Evolutionary conservation across 2,888 invertebrate species (phyloP).

Genomic region (Drosophila tripunctata): DNA sequence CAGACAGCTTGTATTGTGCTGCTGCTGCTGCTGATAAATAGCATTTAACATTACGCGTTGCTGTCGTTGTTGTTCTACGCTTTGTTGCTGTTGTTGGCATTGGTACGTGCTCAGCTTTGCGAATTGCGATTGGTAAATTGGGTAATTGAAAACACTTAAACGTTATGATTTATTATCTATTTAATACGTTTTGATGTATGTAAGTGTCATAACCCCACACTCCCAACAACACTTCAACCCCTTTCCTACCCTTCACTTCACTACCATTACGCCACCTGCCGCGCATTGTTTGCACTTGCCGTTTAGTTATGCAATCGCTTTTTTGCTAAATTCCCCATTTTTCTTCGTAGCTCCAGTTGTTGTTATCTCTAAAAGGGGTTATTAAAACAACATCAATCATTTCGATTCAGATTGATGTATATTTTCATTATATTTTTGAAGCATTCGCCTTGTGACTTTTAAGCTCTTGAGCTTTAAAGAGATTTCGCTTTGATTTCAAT

Average conservation of each 20-base stretch:
- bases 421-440: slow-evolving; percentile 19
- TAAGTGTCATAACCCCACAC: slow-evolving; percentile 19
- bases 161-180: slow-evolving; percentile 74
- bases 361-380: slow-evolving; percentile 22
- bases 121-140: slow-evolving; percentile 79
- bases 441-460: neutral
- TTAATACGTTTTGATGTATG: slow-evolving; percentile 39
- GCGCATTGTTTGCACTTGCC: neutral
- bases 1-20: slow-evolving; percentile 47
- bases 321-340: slow-evolving; percentile 6
- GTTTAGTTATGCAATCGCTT: slow-evolving; percentile 27
- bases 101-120: slow-evolving; percentile 72
- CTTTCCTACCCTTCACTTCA: neutral
- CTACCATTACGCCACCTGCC: neutral
- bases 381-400: slow-evolving; percentile 67
- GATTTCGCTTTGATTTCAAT: too few species aligned
- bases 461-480: slow-evolving; percentile 3
- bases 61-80: slow-evolving; percentile 19
- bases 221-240: too few species aligned
- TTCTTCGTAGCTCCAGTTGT: slow-evolving; percentile 4
- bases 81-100: slow-evolving; percentile 22
- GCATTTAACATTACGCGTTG: slow-evolving; percentile 62
- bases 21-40: slow-evolving; percentile 68
- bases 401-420: slow-evolving; percentile 27
- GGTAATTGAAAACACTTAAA: slow-evolving; percentile 78